These are phyloP conservation scores for Pissodes strobi DNA, from an alignment of 1,140 invertebrate genomes.

Conservation along the genomic window DNA sequence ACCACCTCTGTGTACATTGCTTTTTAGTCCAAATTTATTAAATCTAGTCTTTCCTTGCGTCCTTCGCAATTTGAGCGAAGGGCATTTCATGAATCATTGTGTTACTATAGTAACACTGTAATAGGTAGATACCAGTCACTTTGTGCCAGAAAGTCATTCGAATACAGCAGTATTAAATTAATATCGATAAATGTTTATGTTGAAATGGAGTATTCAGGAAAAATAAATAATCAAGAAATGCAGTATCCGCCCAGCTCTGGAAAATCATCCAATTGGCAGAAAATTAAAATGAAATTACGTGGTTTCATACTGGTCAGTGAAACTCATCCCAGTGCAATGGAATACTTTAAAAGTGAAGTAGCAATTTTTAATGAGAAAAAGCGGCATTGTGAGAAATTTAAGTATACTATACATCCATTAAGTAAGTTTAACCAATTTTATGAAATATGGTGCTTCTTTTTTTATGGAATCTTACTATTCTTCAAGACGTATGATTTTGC, in stretches of 20 bases:
- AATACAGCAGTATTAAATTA: too few relatives aligned
- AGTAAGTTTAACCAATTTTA: conserved; percentile 37
- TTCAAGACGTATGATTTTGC: conserved; percentile 14
- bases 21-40: too few relatives aligned
- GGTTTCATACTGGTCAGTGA: not conserved
- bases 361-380: conserved; percentile 42
- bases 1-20: too few relatives aligned
- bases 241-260: not conserved
- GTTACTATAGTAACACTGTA: too few relatives aligned
- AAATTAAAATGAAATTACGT: not conserved
- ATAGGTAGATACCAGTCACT: too few relatives aligned
- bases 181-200: too few relatives aligned
- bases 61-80: too few relatives aligned
- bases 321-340: conserved; percentile 7
- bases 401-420: conserved; percentile 37
- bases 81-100: too few relatives aligned
- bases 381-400: conserved; percentile 38
- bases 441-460: conserved; percentile 25
- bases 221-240: too few relatives aligned
- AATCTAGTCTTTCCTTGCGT: too few relatives aligned
- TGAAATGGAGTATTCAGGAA: too few relatives aligned
- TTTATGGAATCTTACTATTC: conserved; percentile 20
- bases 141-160: too few relatives aligned
- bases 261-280: not conserved
- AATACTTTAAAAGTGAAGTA: conserved; percentile 37